Conservation (phyloP, 2,797 vertebrate species). For the Sebastes kiyomatsui region DNA sequence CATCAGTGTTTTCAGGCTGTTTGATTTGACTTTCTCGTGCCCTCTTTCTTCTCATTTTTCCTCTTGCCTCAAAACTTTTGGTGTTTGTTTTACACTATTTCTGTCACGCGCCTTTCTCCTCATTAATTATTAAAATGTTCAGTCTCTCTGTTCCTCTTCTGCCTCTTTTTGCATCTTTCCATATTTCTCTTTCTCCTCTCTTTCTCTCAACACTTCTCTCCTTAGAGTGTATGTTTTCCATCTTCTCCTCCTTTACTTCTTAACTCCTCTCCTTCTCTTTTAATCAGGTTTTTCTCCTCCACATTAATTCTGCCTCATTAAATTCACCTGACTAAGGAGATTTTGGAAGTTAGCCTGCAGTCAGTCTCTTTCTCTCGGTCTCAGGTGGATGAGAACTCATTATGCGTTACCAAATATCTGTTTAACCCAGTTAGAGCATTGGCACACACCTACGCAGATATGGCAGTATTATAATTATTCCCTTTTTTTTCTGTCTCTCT, state of each 20-base stretch:
- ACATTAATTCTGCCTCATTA: conserved; percentile 64
- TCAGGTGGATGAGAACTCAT: conserved; percentile 54
- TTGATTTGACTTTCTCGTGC: conserved; percentile 47
- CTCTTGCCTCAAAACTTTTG: conserved; percentile 47
- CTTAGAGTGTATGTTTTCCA: background rate
- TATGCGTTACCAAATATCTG: conserved; percentile 63
- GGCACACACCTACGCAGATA: conserved; percentile 16
- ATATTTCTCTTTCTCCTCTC: conserved; percentile 8
- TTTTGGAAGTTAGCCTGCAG: conserved; percentile 47
- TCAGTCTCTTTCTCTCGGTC: conserved; percentile 32
- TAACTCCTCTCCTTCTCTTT: conserved; percentile 10
- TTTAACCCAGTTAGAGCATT: conserved; percentile 65
- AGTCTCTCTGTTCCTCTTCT: conserved; percentile 39
- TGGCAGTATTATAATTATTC: conserved; percentile 16
- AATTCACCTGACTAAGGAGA: conserved; percentile 57
- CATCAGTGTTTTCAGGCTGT: conserved; percentile 58
- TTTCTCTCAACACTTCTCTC: background rate
- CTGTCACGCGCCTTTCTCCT: conserved; percentile 27
- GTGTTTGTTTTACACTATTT: conserved; percentile 54
- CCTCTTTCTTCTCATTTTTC: conserved; percentile 42
- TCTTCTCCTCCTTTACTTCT: background rate
- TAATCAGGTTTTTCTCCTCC: conserved; percentile 32
- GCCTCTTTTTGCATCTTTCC: conserved; percentile 21
- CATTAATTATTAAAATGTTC: conserved; percentile 61
- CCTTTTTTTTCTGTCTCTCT: background rate